These are phyloP conservation scores for Agonopterix subpropinquella DNA, from an alignment of 2,888 invertebrate genomes.

Conservation along the genomic window DNA sequence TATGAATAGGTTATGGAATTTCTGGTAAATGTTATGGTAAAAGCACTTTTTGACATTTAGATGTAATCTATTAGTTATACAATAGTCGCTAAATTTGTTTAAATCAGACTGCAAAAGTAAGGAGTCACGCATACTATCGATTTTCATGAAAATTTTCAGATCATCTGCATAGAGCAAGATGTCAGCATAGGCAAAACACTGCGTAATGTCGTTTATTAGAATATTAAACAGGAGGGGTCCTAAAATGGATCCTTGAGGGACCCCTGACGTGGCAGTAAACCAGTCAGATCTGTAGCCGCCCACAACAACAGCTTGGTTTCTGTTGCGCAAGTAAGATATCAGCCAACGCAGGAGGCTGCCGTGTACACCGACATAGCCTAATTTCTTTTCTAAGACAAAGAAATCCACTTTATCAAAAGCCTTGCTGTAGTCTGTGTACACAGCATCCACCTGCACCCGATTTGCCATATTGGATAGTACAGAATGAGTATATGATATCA, in stretches of 20 bases:
- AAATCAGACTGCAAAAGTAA: slow-evolving; percentile 2
- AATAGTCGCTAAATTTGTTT: neutral
- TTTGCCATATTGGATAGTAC: slow-evolving; percentile 2
- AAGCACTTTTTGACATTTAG: neutral
- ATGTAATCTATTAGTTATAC: neutral
- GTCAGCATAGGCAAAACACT: neutral
- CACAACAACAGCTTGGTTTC: slow-evolving; percentile 6
- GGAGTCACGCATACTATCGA: neutral
- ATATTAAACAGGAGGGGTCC: neutral
- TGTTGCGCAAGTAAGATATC: slow-evolving; percentile 6
- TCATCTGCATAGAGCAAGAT: slow-evolving; percentile 6
- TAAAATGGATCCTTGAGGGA: neutral
- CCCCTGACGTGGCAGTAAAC: neutral
- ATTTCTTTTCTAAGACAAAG: slow-evolving; percentile 1
- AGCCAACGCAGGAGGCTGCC: slow-evolving; percentile 4
- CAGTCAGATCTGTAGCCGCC: slow-evolving; percentile 1
- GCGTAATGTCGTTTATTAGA: neutral
- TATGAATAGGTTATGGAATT: too few species aligned
- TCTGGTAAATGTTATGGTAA: neutral
- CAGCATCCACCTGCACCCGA: slow-evolving; percentile 5
- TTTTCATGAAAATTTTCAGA: neutral
- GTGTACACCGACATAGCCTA: slow-evolving; percentile 1
- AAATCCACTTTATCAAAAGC: slow-evolving; percentile 1
- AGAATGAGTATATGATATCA: neutral
- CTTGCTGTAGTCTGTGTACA: slow-evolving; percentile 1